Evolutionary conservation across 2,113 vertebrate species (phyloP).

Genomic region (Sula dactylatra): DNA sequence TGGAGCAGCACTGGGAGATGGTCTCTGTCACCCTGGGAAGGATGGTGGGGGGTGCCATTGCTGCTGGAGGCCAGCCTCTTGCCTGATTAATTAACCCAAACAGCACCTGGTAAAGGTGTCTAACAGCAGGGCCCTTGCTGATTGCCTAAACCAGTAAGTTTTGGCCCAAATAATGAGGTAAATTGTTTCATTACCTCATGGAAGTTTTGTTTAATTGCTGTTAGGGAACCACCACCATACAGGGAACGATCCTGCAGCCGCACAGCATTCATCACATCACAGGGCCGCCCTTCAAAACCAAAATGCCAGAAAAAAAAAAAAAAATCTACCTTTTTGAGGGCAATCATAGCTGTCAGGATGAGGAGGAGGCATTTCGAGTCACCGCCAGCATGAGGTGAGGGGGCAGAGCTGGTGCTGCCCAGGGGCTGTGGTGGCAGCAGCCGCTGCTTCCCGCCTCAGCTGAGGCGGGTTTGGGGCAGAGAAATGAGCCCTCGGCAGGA

Average conservation of each 20-base stretch:
- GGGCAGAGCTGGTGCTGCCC: not conserved
- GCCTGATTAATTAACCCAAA: not conserved
- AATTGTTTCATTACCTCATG: not conserved
- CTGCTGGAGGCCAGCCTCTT: not conserved
- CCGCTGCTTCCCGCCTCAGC: not conserved
- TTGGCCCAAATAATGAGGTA: not conserved
- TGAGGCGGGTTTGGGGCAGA: not conserved
- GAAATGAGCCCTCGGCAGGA: not conserved
- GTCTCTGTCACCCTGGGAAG: not conserved
- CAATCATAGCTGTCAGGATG: not conserved
- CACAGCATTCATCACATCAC: not conserved
- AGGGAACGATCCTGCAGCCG: not conserved
- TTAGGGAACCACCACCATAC: fast-evolving
- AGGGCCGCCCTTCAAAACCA: not conserved
- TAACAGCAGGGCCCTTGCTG: not conserved
- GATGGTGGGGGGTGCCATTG: not conserved
- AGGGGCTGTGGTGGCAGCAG: not conserved
- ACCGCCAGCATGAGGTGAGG: not conserved
- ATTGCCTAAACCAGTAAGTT: not conserved
- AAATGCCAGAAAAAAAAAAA: not conserved
- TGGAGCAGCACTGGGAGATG: fast-evolving
- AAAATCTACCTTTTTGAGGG: not conserved
- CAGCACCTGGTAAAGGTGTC: not conserved
- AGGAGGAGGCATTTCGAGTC: not conserved
- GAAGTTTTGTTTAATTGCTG: not conserved